These are phyloP conservation scores for Corythaixoides concolor DNA, from an alignment of 2,113 vertebrate species.

Conservation along the genomic window DNA sequence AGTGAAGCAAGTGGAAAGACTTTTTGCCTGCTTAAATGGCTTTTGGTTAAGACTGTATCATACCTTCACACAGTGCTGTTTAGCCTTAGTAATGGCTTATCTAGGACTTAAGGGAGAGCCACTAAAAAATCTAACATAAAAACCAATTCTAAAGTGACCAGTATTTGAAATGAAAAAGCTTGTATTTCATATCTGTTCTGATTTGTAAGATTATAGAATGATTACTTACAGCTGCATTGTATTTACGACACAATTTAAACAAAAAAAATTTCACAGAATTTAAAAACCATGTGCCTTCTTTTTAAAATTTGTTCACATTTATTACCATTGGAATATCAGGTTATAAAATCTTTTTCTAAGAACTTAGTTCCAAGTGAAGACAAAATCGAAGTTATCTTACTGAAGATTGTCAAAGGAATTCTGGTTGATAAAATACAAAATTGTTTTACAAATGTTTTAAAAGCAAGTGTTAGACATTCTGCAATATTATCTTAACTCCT, in stretches of 20 bases:
- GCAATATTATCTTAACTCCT: neutral
- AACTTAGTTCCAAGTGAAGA: neutral
- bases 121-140: neutral
- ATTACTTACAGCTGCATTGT: neutral
- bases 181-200: neutral
- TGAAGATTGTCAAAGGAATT: neutral
- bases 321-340: neutral
- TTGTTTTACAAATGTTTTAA: neutral
- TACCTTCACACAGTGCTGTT: neutral
- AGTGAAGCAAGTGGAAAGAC: neutral
- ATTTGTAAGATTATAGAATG: neutral
- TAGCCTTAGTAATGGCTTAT: neutral
- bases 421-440: neutral
- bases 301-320: neutral
- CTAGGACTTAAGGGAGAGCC: neutral
- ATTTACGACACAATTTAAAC: neutral
- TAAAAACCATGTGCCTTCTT: neutral
- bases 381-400: neutral
- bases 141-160: neutral
- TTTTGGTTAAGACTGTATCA: neutral
- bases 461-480: neutral
- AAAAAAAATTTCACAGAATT: neutral
- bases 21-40: neutral
- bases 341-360: neutral
- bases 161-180: neutral